These are phyloP conservation scores for Amia ocellicauda DNA, from an alignment of 2,113 vertebrate genomes.

Conservation along the genomic window DNA sequence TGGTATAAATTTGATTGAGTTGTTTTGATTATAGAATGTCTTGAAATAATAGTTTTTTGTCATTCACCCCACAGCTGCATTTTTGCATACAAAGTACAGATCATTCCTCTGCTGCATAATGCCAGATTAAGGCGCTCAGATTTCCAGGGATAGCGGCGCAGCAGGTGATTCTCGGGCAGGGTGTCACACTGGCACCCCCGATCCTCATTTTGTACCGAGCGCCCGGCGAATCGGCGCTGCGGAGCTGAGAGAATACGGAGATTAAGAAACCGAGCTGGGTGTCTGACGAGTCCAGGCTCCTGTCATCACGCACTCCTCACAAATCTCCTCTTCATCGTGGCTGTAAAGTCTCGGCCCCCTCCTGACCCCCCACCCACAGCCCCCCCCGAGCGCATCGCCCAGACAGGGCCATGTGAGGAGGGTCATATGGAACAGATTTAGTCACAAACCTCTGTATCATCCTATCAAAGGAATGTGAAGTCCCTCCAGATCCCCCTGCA, in stretches of 20 bases:
- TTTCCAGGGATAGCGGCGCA: too few species aligned
- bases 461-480: constrained; percentile 69
- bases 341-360: constrained; percentile 42
- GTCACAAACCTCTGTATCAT: constrained; percentile 66
- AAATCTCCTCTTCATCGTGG: constrained; percentile 47
- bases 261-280: constrained; percentile 47
- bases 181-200: too few species aligned
- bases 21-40: too few species aligned
- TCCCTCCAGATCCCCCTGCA: constrained; percentile 55
- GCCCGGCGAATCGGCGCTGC: not conserved
- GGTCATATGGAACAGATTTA: constrained; percentile 96
- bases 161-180: too few species aligned
- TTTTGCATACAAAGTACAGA: too few species aligned
- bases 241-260: constrained; percentile 7
- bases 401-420: constrained; percentile 80
- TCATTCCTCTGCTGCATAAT: too few species aligned
- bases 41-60: too few species aligned
- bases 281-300: constrained; percentile 60
- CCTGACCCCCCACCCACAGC: constrained; percentile 38
- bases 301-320: constrained; percentile 57
- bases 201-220: too few species aligned
- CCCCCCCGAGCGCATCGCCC: constrained; percentile 47
- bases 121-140: too few species aligned
- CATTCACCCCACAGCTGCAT: too few species aligned
- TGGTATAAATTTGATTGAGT: too few species aligned